These are phyloP conservation scores for Laupala kohalensis DNA, from an alignment of 1,140 invertebrate species.

Conservation along the genomic window DNA sequence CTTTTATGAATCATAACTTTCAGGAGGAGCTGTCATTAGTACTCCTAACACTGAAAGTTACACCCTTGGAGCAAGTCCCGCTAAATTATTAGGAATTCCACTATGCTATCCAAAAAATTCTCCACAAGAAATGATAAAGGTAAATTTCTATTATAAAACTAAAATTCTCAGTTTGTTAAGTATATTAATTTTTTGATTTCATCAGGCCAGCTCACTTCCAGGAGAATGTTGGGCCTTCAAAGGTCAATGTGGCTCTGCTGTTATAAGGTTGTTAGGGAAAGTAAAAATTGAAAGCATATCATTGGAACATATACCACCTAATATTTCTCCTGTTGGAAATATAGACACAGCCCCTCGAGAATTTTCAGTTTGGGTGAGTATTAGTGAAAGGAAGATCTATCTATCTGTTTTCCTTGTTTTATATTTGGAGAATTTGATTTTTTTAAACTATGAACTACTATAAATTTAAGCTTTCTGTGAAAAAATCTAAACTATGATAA, in stretches of 20 bases:
- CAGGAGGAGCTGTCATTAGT: neutral
- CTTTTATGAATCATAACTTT: neutral
- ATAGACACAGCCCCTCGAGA: constrained; percentile 86
- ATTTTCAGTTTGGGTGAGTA: constrained; percentile 42
- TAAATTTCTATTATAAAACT: neutral
- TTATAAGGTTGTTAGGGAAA: constrained; percentile 58
- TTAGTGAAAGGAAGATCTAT: too few species aligned
- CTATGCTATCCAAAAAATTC: neutral
- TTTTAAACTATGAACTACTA: too few species aligned
- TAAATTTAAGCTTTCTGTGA: too few species aligned
- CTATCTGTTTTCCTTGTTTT: too few species aligned
- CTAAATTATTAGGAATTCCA: neutral
- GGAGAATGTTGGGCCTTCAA: constrained; percentile 97
- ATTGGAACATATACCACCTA: constrained; percentile 74
- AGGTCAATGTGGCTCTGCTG: constrained; percentile 67
- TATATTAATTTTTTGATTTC: neutral
- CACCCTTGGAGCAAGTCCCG: neutral
- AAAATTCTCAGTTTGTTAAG: neutral
- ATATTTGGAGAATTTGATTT: too few species aligned
- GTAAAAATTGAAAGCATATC: constrained; percentile 78
- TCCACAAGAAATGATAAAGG: neutral
- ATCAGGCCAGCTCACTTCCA: constrained; percentile 72
- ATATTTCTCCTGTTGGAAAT: constrained; percentile 60
- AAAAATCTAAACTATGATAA: too few species aligned
- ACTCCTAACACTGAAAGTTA: neutral